Evolutionary conservation across 1,140 invertebrate genomes (phyloP).

Genomic region (Pararge aegeria): DNA sequence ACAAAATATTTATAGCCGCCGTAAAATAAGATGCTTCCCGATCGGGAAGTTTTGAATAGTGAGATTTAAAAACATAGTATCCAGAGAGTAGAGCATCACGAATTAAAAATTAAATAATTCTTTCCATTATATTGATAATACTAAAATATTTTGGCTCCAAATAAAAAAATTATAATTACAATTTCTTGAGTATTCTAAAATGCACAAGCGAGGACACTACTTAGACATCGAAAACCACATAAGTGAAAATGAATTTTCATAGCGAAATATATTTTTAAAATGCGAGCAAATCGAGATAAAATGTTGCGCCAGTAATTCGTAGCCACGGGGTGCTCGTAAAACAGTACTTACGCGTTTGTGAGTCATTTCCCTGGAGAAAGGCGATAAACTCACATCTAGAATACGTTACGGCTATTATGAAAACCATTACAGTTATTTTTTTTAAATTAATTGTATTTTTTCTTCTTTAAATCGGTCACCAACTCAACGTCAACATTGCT

Average conservation of each 20-base stretch:
- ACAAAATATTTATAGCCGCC: constrained; percentile 45
- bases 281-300: constrained; percentile 23
- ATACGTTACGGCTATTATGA: constrained; percentile 9
- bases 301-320: constrained; percentile 18
- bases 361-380: constrained; percentile 23
- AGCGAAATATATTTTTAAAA: constrained; percentile 14
- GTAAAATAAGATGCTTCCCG: constrained; percentile 34
- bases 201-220: not conserved
- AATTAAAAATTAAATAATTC: too few species aligned
- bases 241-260: constrained; percentile 1
- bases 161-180: too few species aligned
- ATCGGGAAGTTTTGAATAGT: constrained; percentile 27
- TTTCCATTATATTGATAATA: too few species aligned
- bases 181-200: too few species aligned
- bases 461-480: too few species aligned
- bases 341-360: constrained; percentile 26
- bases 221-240: not conserved
- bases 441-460: too few species aligned
- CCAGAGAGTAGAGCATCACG: too few species aligned
- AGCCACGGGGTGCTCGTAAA: constrained; percentile 26
- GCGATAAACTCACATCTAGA: constrained; percentile 24
- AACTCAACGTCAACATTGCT: too few species aligned
- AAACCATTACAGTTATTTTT: too few species aligned
- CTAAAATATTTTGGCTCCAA: too few species aligned
- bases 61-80: not conserved